A percentile compares a stretch with the other conserved stretches of the same genome.
These are phyloP conservation scores for Aphis gossypii DNA, from an alignment of 1,140 invertebrate genomes.

Conservation along the genomic window DNA sequence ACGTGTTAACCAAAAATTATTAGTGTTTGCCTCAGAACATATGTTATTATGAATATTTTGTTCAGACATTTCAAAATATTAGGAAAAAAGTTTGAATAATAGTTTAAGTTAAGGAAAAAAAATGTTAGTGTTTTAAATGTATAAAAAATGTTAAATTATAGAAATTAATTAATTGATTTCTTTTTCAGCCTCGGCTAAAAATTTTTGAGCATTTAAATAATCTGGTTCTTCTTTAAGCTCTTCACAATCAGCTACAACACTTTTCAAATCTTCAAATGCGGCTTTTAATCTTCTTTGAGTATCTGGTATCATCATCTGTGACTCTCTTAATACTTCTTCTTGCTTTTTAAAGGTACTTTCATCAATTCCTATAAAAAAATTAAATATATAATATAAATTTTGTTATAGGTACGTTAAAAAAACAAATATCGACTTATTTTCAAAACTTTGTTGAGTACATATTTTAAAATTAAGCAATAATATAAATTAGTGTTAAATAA, in stretches of 20 bases:
- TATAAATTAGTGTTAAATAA: no score
- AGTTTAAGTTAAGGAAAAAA: not conserved
- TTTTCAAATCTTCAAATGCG: constrained; percentile 79
- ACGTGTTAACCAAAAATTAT: constrained; percentile 21
- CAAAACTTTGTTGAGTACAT: no score
- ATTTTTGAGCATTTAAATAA: constrained; percentile 73
- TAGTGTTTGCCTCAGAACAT: not conserved
- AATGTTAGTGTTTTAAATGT: constrained; percentile 22
- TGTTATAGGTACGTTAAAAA: not conserved
- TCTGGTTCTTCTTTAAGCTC: constrained; percentile 79
- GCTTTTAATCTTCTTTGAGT: constrained; percentile 79
- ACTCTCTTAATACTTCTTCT: constrained; percentile 86
- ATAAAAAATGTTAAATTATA: not conserved
- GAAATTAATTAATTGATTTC: constrained; percentile 55
- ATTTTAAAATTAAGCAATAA: no score
- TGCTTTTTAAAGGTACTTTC: constrained; percentile 86
- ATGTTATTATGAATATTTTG: not conserved
- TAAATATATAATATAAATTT: not conserved
- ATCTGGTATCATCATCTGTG: constrained; percentile 88
- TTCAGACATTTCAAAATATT: constrained; percentile 46
- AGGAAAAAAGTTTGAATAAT: not conserved
- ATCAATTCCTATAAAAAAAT: constrained; percentile 72
- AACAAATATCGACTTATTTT: not conserved
- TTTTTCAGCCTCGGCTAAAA: constrained; percentile 74
- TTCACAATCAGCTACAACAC: constrained; percentile 75